phyloP scores from a whole-genome alignment of 92 coral and sea anemone species.

The Parazoanthus atlanticus region DNA sequence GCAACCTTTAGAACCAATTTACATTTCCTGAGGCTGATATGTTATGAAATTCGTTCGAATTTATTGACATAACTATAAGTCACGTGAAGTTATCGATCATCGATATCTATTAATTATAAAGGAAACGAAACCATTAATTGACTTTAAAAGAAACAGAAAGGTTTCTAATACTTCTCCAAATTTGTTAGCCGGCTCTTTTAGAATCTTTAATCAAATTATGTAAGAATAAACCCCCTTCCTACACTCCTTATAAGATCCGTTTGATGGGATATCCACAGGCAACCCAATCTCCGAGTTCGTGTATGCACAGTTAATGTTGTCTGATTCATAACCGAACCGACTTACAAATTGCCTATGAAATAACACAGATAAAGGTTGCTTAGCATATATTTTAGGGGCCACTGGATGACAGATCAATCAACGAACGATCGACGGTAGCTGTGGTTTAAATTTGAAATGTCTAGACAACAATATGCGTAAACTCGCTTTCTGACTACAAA shows the following conservation, averaged over 20 bases:
- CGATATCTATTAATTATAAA: not conserved
- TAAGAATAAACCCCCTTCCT: not conserved
- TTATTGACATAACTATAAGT: not conserved
- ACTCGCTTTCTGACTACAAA: no score
- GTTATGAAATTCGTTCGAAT: not conserved
- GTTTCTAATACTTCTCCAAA: not conserved
- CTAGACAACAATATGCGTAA: no score
- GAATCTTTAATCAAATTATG: not conserved
- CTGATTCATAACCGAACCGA: not conserved
- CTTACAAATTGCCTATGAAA: no score
- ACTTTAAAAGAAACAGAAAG: not conserved
- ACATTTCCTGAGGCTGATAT: not conserved
- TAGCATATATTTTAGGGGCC: no score
- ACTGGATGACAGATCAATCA: no score
- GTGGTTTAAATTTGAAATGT: no score
- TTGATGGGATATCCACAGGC: not conserved
- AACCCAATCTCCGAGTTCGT: not conserved
- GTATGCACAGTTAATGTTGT: not conserved
- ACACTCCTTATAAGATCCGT: not conserved
- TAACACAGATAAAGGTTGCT: no score
- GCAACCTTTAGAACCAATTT: not conserved
- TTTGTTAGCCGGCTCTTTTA: not conserved
- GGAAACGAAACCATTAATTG: not conserved
- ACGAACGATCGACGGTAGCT: no score
- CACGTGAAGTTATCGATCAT: not conserved